Evolutionary conservation across 2,888 invertebrate species (phyloP).

Genomic region (Acanthosoma haemorrhoidale): DNA sequence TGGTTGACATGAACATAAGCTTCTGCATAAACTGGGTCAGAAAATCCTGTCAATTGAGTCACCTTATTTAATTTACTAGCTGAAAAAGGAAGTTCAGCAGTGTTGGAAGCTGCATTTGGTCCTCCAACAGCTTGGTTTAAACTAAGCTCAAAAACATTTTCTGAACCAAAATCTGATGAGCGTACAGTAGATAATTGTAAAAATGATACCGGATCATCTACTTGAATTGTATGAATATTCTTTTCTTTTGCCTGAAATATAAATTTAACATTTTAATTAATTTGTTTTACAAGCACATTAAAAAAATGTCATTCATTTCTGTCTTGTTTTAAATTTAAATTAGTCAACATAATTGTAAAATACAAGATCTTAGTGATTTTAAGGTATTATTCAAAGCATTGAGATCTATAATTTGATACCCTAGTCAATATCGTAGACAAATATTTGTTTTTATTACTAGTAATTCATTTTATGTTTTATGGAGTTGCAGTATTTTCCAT

Average conservation of each 20-base stretch:
- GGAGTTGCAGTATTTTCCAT: too few relatives aligned
- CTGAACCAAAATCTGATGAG: conserved; percentile 56
- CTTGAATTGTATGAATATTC: conserved; percentile 45
- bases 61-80: conserved; percentile 43
- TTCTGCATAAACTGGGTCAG: conserved; percentile 98
- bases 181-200: conserved; percentile 65
- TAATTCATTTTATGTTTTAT: too few relatives aligned
- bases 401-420: too few relatives aligned
- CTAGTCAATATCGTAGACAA: too few relatives aligned
- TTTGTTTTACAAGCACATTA: too few relatives aligned
- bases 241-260: conserved; percentile 45
- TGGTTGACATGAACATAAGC: conserved; percentile 99
- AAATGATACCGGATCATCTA: conserved; percentile 75
- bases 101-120: conserved; percentile 48
- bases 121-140: conserved; percentile 72
- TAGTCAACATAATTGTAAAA: too few relatives aligned
- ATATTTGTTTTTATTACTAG: too few relatives aligned
- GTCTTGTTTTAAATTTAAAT: too few relatives aligned
- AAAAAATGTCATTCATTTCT: too few relatives aligned
- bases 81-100: conserved; percentile 47
- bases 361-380: too few relatives aligned
- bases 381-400: too few relatives aligned
- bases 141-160: conserved; percentile 91
- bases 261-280: conserved; percentile 18
- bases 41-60: conserved; percentile 94